Base-by-base conservation (phyloP, 2,888 invertebrate species). In the Agriotes lineatus region DNA sequence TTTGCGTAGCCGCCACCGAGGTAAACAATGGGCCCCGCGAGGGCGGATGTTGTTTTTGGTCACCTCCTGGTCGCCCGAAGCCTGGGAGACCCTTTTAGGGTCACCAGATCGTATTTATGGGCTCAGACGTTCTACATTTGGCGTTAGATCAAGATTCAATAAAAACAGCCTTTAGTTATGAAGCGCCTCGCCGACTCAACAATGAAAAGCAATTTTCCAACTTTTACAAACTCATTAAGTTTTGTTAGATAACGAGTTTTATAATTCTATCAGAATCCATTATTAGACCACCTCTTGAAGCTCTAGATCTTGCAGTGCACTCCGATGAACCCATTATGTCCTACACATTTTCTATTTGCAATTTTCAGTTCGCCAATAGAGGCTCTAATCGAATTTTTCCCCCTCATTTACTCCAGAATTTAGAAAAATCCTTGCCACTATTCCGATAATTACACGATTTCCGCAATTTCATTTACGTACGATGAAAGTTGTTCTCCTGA, bases 251-350 rank as follows among this genome's bases (percentile, higher is more conserved):
- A 69, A 72, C 70, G 59, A 70, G 67, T 67, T 71, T 71, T 71
- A 68, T 72, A 72, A 72, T 72, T 71, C 42, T 66, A 71, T 72
- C 54, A 60, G 57, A 72, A 66, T 69, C 68, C 61, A 69, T 71
- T 72, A 68, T 69, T 59, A 61, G 56, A 37, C 37, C 25, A 22
- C n/a, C 9, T 48, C 25, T 30, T 16, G 14, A 45, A 25, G 12
- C 18, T 30, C 45, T 6, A 10, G 48, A 48, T 48, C 25, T 48
- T 22, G 22, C 20, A n/a, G 25, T 48, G 25, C 12, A 48, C 12
- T 22, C 48, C 20, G 12, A 12, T 20, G 22, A 20, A 48, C 12
- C 48, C 12, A 25, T 48, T 48, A 22, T 22, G 12, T 12, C 25
- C n/a, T 20, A 20, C 14, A 42, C 12, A 22, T 48, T 20, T 48